Evolutionary conservation across 2,888 invertebrate species (phyloP), one percentile per base, ranked within the genome.

Genomic region (Machimus atricapillus): DNA sequence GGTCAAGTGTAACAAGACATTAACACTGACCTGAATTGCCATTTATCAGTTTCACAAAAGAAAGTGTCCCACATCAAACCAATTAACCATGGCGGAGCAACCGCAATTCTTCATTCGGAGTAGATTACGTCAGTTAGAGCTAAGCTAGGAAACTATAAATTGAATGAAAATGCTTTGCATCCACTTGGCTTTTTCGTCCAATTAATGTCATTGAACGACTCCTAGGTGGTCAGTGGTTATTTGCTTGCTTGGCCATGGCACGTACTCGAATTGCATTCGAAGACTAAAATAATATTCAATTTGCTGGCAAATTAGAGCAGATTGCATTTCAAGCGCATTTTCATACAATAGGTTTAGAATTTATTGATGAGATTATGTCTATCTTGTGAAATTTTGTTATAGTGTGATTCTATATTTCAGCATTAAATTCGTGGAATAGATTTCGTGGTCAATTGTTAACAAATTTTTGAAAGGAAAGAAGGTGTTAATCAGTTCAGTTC

Each of bases 131-230:
- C 34, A 19, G 31, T 79, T 16, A 34, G 34, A 78, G 19, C 27
- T 43, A 46, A 43, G 78, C 34, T 43, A 27, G 31, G 56, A 81
- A 56, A 56, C 56, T 52, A 46, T 34, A 27, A 52, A 81, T 81
- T 81, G 81, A 81, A 81, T 81, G 81, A 34, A 81, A 81, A 56
- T 56, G 56, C 37, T 81, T 81, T 81, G 81, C 56, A 81, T 81
- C 56, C 56, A 52, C 81, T 81, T 56, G 34, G 27, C 81, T 81
- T 81, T 81, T 52, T 81, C 81, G 43, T 81, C 34, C 81, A 81
- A 81, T 81, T 81, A 56, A 81, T 56, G 81, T 81, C 56, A 56
- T 81, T 81, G 46, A 52, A 81, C 78, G 43, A 81, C 16, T 31
- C 56, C 81, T 31, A 58, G n/a, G 52, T 81, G 56, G 81, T 16